Percentiles rank a stretch among this genome's conserved stretches.
These are phyloP conservation scores for Machimus atricapillus DNA, from an alignment of 2,888 invertebrate genomes.

Conservation along the genomic window DNA sequence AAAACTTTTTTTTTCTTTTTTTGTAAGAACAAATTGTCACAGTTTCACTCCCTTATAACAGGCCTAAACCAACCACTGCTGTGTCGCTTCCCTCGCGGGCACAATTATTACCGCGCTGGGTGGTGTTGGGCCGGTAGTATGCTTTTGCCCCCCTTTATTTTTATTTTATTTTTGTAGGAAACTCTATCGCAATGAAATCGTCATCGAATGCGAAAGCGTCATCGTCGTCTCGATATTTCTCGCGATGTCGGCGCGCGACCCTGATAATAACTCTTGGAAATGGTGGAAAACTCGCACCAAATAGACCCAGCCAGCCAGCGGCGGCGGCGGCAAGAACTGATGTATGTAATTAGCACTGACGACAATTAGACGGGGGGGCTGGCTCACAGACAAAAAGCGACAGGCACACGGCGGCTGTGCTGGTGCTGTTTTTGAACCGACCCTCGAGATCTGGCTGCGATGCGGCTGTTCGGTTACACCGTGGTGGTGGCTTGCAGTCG, in stretches of 20 bases:
- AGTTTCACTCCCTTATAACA: not conserved
- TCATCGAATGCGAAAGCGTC: not conserved
- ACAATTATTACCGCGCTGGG: not conserved
- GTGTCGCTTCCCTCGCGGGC: not conserved
- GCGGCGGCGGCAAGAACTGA: not conserved
- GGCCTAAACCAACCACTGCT: not conserved
- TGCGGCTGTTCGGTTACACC: not conserved
- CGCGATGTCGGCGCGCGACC: not conserved
- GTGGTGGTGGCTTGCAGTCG: constrained; percentile 21
- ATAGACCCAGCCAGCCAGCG: not conserved
- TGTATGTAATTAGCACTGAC: not conserved
- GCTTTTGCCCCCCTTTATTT: not conserved
- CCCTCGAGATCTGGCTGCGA: constrained; percentile 8
- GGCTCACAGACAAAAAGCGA: not conserved
- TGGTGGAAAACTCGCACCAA: not conserved
- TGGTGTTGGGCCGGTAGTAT: not conserved
- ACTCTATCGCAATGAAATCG: not conserved
- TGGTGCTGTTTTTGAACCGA: not conserved
- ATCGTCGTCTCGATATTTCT: not conserved
- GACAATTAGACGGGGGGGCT: not conserved
- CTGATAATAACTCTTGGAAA: not conserved
- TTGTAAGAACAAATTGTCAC: not conserved
- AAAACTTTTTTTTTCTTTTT: not conserved
- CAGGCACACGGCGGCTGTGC: not conserved
- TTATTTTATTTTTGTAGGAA: not conserved